Evolutionary conservation across 1,140 invertebrate genomes (phyloP), one percentile per base, ranked within the genome.

Genomic region (Solenopsis invicta): DNA sequence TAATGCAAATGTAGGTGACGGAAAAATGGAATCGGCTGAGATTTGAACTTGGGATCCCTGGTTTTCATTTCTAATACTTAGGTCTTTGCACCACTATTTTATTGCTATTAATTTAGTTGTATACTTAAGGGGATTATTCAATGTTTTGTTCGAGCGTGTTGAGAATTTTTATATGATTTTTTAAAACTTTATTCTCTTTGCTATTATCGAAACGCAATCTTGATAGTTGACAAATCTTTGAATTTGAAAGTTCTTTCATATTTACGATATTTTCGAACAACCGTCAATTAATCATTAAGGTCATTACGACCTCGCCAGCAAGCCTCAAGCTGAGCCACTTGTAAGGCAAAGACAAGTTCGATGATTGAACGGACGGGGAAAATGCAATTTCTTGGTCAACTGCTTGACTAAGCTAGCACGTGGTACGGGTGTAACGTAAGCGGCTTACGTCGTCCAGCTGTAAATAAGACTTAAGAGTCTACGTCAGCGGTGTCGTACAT

Each of bases 381-480:
- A 81, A 56, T 21, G 37, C 64, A 81, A 81, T 69, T 81, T 54
- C 77, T 80, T 69, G 34, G 77, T 69, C 48, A 56, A 81, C 50
- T 69, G 50, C 48, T 66, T 50, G 64, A 41, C 10, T 21, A 24
- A 16, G 34, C 13, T 29, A 81, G 62, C 64, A 81, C 64, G 64
- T 56, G 64, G 34, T 45, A 66, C 48, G 64, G 21, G 18, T 78
- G 50, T 81, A 69, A 81, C 64, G 29, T 69, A 81, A 81, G 62
- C 77, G 13, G 62, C 64, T 81, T 81, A 81, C 64, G 50, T 81
- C n/a, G 50, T 69, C 45, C 64, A 41, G 77, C 64, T 69, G 64
- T 54, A 81, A 81, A 81, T 81, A 81, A 81, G 50, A 81, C 77
- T 69, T 81, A 69, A 81, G 54, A 56, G 77, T 69, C 50, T 81